Percentiles rank a stretch among this genome's conserved stretches.
Conservation (phyloP, 2,113 vertebrate species). For the Eclectus roratus region DNA sequence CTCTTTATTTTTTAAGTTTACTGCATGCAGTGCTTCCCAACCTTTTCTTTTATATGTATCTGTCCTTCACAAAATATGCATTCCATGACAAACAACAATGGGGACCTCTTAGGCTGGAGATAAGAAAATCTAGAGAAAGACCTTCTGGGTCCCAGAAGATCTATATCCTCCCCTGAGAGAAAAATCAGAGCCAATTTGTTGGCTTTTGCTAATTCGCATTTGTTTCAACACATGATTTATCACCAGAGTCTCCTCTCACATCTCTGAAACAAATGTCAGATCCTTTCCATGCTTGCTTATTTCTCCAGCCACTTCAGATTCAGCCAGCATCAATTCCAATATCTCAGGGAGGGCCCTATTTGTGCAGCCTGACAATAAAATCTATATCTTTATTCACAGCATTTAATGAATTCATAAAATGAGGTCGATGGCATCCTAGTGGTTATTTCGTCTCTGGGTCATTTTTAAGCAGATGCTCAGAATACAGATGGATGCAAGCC, state of each 20-base stretch:
- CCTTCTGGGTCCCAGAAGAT: background rate
- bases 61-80: background rate
- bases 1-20: background rate
- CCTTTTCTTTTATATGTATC: background rate
- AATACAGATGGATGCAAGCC: constrained; percentile 33
- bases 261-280: background rate
- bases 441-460: constrained; percentile 23
- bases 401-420: constrained; percentile 57
- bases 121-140: background rate
- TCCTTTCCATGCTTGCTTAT: background rate
- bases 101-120: background rate
- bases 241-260: background rate
- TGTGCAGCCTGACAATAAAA: constrained; percentile 52
- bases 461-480: background rate
- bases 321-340: constrained; percentile 12
- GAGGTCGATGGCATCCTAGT: constrained; percentile 24
- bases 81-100: background rate
- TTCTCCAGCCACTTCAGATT: constrained; percentile 32
- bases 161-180: background rate
- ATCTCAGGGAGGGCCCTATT: constrained; percentile 20
- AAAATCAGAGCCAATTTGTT: background rate
- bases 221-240: constrained; percentile 50
- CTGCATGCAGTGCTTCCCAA: background rate
- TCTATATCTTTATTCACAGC: constrained; percentile 50
- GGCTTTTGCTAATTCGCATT: constrained; percentile 23